Base-by-base conservation (phyloP, 1,140 invertebrate genomes). In the Caerostris darwini region DNA sequence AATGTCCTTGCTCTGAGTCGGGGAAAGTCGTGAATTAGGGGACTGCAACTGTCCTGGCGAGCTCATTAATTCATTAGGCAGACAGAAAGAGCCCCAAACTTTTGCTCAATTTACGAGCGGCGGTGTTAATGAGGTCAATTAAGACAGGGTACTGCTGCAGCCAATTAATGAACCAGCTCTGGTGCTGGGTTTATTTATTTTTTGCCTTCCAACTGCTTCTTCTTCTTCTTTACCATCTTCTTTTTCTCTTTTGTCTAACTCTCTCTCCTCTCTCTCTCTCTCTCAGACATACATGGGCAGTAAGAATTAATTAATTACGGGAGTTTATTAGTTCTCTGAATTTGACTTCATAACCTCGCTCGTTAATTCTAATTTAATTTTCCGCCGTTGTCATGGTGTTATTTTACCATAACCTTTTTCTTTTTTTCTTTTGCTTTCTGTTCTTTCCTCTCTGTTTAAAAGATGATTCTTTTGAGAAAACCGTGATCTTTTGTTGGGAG, bases 341-440 rank as follows among this genome's bases (percentile, higher is more conserved):
- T 85, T 93, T 93, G 91, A 83, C 91, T 93, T 93, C 91, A 93
- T 93, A 93, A 93, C 91, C 91, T 86, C 53, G 59, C 91, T 93
- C 91, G 91, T 93, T 93, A 93, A 93, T 93, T 93, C 91, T 93
- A 93, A 93, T 93, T 93, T 93, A 93, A 93, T 93, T 93, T 93
- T 91, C 56, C 64, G 61, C 19, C 50, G n/a, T 71, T 87, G 91
- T 93, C 82, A 93, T 34, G 71, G 85, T 87, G 85, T 89, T 89
- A 89, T 89, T 89, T 64, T 61, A 50, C 86, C 57, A 54, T 67
- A 56, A 71, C 17, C 14, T 69, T 54, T 7, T 89, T 56, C 83
- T n/a, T 83, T 12, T 12, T 6, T 56, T 92, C 7, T 83, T 12
- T 12, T 14, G 56, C 12, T n/a, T 7, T 54, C 71, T 19, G 10